Evolutionary conservation across 2,797 vertebrate genomes (phyloP).

Genomic region (Pteronotus mesoamericanus): DNA sequence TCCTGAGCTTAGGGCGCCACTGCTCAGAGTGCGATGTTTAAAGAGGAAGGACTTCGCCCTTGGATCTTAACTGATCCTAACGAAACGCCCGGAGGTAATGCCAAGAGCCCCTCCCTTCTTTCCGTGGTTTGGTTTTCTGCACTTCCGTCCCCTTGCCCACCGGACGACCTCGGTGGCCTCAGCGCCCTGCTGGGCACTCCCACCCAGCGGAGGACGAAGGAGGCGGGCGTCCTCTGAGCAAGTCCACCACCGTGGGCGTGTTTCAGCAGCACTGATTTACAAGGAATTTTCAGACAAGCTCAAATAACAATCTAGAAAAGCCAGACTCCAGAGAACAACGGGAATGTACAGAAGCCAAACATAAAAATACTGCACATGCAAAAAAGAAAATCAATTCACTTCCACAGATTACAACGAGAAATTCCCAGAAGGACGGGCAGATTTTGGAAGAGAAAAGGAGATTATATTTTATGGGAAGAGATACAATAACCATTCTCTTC

Average conservation of each 20-base stretch:
- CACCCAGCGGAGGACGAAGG: background rate
- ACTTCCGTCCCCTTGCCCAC: background rate
- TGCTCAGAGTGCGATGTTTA: background rate
- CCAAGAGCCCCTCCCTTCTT: background rate
- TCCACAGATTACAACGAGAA: slow-evolving; percentile 72
- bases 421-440: slow-evolving; percentile 71
- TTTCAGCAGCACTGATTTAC: slow-evolving; percentile 35
- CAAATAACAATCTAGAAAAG: slow-evolving; percentile 60
- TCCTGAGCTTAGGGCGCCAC: background rate
- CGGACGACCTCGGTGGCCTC: background rate
- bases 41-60: background rate
- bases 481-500: slow-evolving; percentile 81
- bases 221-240: background rate
- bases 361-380: slow-evolving; percentile 49
- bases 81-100: background rate
- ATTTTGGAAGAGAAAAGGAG: slow-evolving; percentile 79
- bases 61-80: background rate
- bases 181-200: background rate
- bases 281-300: slow-evolving; percentile 37
- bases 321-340: slow-evolving; percentile 55
- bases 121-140: background rate
- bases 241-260: background rate
- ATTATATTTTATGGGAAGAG: slow-evolving; percentile 82
- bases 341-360: slow-evolving; percentile 38
- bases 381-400: slow-evolving; percentile 77